phyloP scores from a whole-genome alignment of 2,888 invertebrate species.

The Drosophila trichaetosa region DNA sequence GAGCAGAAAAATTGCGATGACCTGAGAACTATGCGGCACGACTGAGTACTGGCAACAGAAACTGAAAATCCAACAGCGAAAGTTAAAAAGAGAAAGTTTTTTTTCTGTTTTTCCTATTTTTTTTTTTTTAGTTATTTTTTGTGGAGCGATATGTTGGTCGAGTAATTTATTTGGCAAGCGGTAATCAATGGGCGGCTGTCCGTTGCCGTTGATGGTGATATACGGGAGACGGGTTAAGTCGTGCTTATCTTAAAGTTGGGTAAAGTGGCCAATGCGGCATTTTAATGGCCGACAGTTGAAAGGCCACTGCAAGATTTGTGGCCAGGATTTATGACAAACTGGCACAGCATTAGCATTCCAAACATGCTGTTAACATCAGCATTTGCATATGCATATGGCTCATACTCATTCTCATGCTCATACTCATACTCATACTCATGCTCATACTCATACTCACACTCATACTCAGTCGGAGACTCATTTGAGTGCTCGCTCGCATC shows the following conservation, averaged over 20 bases:
- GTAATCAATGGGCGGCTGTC: conserved; percentile 73
- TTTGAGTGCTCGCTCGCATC: conserved; percentile 44
- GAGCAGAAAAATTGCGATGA: conserved; percentile 73
- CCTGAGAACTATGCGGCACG: conserved; percentile 43
- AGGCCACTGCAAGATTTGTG: conserved; percentile 77
- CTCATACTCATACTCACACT: background rate
- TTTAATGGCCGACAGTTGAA: conserved; percentile 73
- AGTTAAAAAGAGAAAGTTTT: conserved; percentile 69
- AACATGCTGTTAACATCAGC: conserved; percentile 76
- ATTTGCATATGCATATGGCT: conserved; percentile 72
- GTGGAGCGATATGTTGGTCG: conserved; percentile 2
- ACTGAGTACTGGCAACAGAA: conserved; percentile 17
- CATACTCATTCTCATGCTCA: conserved; percentile 3
- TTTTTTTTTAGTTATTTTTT: background rate
- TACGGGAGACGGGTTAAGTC: conserved; percentile 67
- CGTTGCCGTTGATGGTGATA: conserved; percentile 59
- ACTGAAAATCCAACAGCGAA: conserved; percentile 56
- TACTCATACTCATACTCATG: conserved; percentile 5
- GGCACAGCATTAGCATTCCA: conserved; percentile 60
- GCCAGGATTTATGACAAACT: conserved; percentile 61
- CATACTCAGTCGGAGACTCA: conserved; percentile 32
- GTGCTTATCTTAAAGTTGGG: conserved; percentile 48
- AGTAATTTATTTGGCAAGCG: conserved; percentile 76
- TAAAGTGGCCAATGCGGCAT: conserved; percentile 68
- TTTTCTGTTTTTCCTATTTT: background rate